Conservation (phyloP, 2,797 vertebrate genomes). For the Lycodopsis pacificus region DNA sequence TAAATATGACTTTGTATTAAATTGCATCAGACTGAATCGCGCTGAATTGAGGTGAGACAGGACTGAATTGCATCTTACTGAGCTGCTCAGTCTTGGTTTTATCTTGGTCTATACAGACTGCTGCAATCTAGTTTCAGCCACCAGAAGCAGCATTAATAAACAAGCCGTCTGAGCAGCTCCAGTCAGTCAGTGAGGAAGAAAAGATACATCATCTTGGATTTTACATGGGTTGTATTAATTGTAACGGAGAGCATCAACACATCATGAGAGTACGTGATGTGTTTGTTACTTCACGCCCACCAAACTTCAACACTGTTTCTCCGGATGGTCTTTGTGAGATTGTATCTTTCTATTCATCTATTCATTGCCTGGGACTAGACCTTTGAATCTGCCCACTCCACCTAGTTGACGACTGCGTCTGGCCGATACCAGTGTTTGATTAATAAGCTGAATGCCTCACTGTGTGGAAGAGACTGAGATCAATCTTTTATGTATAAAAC, state of each 20-base stretch:
- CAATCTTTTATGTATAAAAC: neutral
- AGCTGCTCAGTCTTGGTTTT: neutral
- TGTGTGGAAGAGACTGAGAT: neutral
- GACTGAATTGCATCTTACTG: neutral
- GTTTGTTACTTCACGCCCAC: neutral
- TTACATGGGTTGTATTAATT: neutral
- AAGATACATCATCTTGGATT: neutral
- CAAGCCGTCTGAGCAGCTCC: neutral
- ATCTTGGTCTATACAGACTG: neutral
- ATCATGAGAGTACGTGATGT: neutral
- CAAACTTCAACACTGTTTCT: neutral
- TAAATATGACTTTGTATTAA: neutral
- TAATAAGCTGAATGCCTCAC: neutral
- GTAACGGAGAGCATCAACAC: neutral
- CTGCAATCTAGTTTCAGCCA: constrained; percentile 13
- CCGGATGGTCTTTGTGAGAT: neutral
- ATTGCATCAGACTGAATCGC: neutral
- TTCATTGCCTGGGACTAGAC: neutral
- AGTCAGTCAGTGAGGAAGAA: neutral
- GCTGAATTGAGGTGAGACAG: neutral
- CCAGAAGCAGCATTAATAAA: neutral
- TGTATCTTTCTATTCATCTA: neutral
- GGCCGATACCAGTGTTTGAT: neutral
- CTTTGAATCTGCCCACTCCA: neutral
- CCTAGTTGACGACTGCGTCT: neutral